phyloP scores from a whole-genome alignment of 2,888 invertebrate species.

The Lasioglossum villosulum region DNA sequence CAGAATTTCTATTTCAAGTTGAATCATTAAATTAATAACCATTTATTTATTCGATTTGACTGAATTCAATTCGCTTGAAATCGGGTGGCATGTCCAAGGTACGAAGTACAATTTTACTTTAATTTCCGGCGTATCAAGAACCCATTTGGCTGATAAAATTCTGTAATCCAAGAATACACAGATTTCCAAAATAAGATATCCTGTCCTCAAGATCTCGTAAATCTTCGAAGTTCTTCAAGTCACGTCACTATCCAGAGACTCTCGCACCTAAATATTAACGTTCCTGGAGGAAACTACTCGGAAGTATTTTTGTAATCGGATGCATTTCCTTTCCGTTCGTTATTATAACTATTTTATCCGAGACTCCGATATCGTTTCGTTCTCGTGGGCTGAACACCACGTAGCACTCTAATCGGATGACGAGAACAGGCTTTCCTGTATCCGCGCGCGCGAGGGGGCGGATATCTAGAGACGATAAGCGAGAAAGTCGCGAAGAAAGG shows the following conservation, averaged over 20 bases:
- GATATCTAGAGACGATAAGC: constrained; percentile 16
- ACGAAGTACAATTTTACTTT: background rate
- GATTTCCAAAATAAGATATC: background rate
- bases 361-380: background rate
- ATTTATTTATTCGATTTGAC: background rate
- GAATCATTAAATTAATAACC: background rate
- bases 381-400: background rate
- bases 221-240: background rate
- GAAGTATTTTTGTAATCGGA: background rate
- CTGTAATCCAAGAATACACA: background rate
- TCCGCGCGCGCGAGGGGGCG: background rate
- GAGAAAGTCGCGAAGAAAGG: constrained; percentile 51
- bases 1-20: background rate
- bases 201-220: background rate
- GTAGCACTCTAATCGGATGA: constrained; percentile 17
- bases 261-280: background rate
- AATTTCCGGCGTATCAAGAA: background rate
- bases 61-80: background rate
- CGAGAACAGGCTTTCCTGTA: constrained; percentile 1
- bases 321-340: background rate
- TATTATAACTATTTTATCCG: background rate
- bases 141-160: background rate
- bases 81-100: background rate
- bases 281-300: background rate
- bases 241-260: background rate